Base-by-base conservation (phyloP, 2,888 invertebrate species). In the Alcis repandata region DNA sequence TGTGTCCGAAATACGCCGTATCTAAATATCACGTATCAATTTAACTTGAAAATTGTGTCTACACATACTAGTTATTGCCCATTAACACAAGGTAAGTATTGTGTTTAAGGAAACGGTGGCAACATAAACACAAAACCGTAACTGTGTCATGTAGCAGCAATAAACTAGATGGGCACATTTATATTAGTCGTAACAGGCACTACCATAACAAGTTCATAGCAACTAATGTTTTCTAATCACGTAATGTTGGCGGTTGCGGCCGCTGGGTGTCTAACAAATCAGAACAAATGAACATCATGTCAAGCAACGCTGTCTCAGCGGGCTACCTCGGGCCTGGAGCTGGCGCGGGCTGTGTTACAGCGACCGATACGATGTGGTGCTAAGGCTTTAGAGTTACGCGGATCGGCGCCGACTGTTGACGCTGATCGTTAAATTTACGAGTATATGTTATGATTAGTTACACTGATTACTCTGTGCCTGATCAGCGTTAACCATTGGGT, bases 251-350 rank as follows among this genome's bases (percentile, higher is more conserved):
- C 69, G 70, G 76, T 71, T 68, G 72, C 74, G 74, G 74, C 77
- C 74, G 78, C 76, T 74, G 73, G 76, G 78, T 83, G 82, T 85
- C 81, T 81, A 85, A 87, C 86, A 89, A 89, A 88, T 89, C 86
- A 85, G 83, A 85, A 88, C 88, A 89, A 88, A 88, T 87, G 85
- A 87, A 83, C 86, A 84, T 78, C 80, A 81, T 86, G 87, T 88
- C 82, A 82, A 82, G 80, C 83, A 79, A 79, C 79, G 79, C 78
- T 77, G 85, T 84, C 88, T 83, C 86, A 80, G 81, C 82, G 84
- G 87, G 85, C 63, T 62, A 62, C 64, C 76, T 79, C 66, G 71
- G 75, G 73, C 70, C 69, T 59, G 63, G 54, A 59, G 61, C 69
- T 51, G 43, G 46, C 60, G 38, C 15, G 48, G 33, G 43, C 20